Conservation (phyloP, 2,888 invertebrate genomes). For the Campopleginae sp. region DNA sequence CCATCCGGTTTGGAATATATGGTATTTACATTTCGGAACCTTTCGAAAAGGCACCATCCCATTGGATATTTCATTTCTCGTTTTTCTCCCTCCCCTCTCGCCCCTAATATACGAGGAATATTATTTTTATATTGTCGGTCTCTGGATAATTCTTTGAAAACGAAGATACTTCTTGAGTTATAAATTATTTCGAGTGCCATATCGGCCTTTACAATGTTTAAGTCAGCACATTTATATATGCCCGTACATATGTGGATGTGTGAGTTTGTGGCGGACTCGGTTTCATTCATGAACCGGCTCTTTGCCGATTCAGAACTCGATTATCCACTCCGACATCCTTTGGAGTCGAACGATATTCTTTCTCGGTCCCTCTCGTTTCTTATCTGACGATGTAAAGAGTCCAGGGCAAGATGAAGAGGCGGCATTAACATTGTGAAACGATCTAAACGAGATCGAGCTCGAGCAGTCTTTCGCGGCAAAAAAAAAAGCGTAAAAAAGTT, state of each 20-base stretch:
- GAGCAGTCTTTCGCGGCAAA: slow-evolving; percentile 43
- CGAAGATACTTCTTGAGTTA: slow-evolving; percentile 32
- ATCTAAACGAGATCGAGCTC: slow-evolving; percentile 64
- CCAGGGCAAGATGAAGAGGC: slow-evolving; percentile 52
- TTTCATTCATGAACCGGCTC: slow-evolving; percentile 69
- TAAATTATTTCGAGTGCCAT: slow-evolving; percentile 44
- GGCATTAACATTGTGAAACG: slow-evolving; percentile 62
- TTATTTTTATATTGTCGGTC: slow-evolving; percentile 10
- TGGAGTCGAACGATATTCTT: slow-evolving; percentile 30
- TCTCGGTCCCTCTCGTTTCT: slow-evolving; percentile 21
- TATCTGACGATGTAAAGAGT: slow-evolving; percentile 30
- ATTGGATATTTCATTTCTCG: neutral
- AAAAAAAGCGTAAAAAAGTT: slow-evolving; percentile 4
- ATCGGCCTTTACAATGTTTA: slow-evolving; percentile 25
- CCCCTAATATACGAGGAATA: neutral
- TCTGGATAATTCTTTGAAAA: slow-evolving; percentile 16
- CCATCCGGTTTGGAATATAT: neutral
- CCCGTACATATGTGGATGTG: neutral
- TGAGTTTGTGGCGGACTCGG: slow-evolving; percentile 16
- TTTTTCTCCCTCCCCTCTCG: neutral
- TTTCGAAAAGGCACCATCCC: neutral
- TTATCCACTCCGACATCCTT: slow-evolving; percentile 58
- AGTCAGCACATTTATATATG: neutral
- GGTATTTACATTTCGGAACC: neutral
- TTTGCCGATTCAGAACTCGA: slow-evolving; percentile 56